Evolutionary conservation across 2,888 invertebrate species (phyloP), one percentile per base, ranked within the genome.

Genomic region (Hydrotaea diabolus): DNA sequence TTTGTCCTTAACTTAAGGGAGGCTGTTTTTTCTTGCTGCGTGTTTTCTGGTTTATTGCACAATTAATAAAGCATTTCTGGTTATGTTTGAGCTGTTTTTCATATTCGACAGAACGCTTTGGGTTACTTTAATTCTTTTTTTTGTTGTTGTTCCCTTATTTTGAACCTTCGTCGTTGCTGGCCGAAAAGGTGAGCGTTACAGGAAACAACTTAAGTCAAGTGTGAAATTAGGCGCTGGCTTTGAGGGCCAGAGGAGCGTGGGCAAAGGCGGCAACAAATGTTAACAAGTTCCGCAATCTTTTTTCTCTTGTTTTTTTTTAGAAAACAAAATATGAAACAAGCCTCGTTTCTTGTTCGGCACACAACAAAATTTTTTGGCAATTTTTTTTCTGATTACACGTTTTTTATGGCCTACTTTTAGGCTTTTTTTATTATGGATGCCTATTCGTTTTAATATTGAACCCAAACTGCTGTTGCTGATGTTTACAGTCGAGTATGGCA

Each of bases 11-110:
- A 59, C 26, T 59, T 57, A 23, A 59, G 23, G 59, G 23, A 59
- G 13, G 21, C 23, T 0, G 17, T 17, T 53, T 53, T 17, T 53
- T 21, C 39, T 15, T 36, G 19, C 5, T 49, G 23, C 11, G 17
- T 23, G 26, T 72, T 62, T 66, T 55, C 31, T 23, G 71, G 7
- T 23, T 64, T 80, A 19, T 64, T 21, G 31, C 36, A 26, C 36
- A 75, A 82, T 78, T 78, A 78, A 62, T 82, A 53, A 77, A 78
- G 17, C 59, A 78, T 71, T 74, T 71, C 59, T 59, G 59, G 17
- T 39, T 66, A 43, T 66, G 13, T 43, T 3, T 11, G 0, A 4
- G 43, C 21, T 49, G 9, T 71, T 26, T 49, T 49, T 46, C 59
- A 7, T 55, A 17, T 53, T 53, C 19, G 55, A 55, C 55, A 21